phyloP scores from a whole-genome alignment of 2,888 invertebrate species.

The Stramonita haemastoma region DNA sequence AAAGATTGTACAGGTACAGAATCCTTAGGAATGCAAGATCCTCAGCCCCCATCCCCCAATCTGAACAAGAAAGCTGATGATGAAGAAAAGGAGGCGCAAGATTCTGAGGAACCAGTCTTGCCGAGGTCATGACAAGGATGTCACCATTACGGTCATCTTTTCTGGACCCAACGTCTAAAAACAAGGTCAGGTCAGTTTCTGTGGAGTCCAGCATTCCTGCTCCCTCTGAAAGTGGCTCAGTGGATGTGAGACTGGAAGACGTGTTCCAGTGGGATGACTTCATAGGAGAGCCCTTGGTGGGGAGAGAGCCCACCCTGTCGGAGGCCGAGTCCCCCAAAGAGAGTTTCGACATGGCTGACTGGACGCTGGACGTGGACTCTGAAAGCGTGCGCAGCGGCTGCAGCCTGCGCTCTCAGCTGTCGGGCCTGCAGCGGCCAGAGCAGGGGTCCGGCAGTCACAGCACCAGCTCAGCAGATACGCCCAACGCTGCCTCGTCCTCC shows the following conservation, averaged over 20 bases:
- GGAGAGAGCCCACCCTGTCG: constrained; percentile 50
- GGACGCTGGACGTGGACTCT: constrained; percentile 50
- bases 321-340: constrained; percentile 27
- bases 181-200: constrained; percentile 42
- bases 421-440: not conserved
- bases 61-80: not conserved
- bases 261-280: constrained; percentile 71
- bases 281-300: constrained; percentile 66
- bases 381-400: constrained; percentile 43
- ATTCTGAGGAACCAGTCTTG: constrained; percentile 66
- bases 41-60: constrained; percentile 25
- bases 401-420: constrained; percentile 42
- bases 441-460: constrained; percentile 26
- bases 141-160: constrained; percentile 57
- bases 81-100: constrained; percentile 51
- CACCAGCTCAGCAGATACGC: constrained; percentile 2
- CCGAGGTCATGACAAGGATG: constrained; percentile 62
- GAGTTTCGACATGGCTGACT: constrained; percentile 49
- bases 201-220: constrained; percentile 40
- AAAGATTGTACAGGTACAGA: constrained; percentile 47
- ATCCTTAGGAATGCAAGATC: constrained; percentile 19
- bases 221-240: constrained; percentile 57
- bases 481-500: constrained; percentile 31
- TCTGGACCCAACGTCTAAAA: constrained; percentile 66
- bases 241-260: constrained; percentile 60